Evolutionary conservation across 30 jellyfish, hydroid and myxozoan genomes (phyloP), one percentile per base, ranked within the genome.

Genomic region (Hydractinia symbiolongicarpus): DNA sequence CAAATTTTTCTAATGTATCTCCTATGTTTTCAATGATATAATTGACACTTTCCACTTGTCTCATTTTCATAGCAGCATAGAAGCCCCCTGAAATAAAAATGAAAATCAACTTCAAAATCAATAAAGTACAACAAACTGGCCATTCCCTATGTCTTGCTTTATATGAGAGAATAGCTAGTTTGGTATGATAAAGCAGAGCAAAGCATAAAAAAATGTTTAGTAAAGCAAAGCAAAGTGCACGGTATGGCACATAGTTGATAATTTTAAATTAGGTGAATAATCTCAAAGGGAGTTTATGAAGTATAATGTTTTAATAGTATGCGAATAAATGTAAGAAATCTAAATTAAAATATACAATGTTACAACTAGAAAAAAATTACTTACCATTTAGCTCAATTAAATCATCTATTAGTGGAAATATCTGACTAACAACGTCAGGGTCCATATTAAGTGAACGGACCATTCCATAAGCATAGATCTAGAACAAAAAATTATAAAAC

Each of bases 311-410:
- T 30, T 30, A 30, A 30, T 30, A 30, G 44, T 30, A 30, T 30
- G 44, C 44, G 44, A 19, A 52, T 15, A 10, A 11, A 67, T 15
- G 30, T 67, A 86, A 72, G 40, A 51, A 50, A 66, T 52, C 7
- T 30, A 30, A 30, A 30, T 30, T 30, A 30, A 30, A 30, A 30
- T 30, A 30, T 30, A 30, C 44, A 30, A 30, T 30, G 44, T 30
- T 30, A 30, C 44, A 30, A 30, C 44, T 30, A 30, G 44, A 58
- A 16, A 17, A 72, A 72, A 15, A 72, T n/a, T 4, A 5, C 86
- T 5, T 70, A 91, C 98, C 98, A 77, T 91, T 91, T 9, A 91
- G 82, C 53, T 91, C 98, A 8, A 91, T 81, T 0, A 91, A 90
- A 54, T 87, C 95, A 52, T 79, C 93, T 10, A 91, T 79, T 67